Percentiles rank a stretch among this genome's conserved stretches.
These are phyloP conservation scores for Herpailurus yagouaroundi DNA, from an alignment of 2,113 vertebrate genomes.

Conservation along the genomic window DNA sequence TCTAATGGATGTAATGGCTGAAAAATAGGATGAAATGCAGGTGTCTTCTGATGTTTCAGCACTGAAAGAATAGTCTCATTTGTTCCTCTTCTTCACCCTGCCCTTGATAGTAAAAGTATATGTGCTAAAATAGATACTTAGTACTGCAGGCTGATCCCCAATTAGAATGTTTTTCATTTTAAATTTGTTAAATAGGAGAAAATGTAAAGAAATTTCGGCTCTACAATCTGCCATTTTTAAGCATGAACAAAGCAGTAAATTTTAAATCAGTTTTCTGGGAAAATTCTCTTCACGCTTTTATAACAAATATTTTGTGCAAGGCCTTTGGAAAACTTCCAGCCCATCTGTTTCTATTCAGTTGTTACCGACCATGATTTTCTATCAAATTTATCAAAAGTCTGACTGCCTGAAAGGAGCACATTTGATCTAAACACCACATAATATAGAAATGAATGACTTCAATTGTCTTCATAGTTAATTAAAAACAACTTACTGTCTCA, in stretches of 20 bases:
- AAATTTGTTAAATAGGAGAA: conserved; percentile 36
- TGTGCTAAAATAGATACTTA: not conserved
- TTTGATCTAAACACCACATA: conserved; percentile 28
- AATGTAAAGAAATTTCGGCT: conserved; percentile 13
- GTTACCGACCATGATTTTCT: conserved; percentile 23
- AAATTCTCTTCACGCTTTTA: conserved; percentile 65
- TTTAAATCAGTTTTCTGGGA: conserved; percentile 44
- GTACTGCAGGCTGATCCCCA: not conserved
- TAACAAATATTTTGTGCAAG: conserved; percentile 75
- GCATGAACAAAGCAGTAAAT: conserved; percentile 45
- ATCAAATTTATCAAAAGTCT: conserved; percentile 38
- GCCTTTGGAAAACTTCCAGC: conserved; percentile 73
- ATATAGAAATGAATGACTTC: conserved; percentile 25
- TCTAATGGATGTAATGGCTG: not conserved
- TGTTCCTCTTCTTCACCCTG: not conserved
- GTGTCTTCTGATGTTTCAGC: not conserved
- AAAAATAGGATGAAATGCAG: not conserved
- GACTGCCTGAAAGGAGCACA: conserved; percentile 19
- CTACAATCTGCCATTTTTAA: not conserved
- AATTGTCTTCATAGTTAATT: conserved; percentile 15
- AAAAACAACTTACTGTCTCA: conserved; percentile 40
- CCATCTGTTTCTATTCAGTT: conserved; percentile 73
- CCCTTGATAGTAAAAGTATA: not conserved
- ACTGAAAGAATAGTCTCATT: not conserved
- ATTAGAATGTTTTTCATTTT: conserved; percentile 34